Percentiles rank a stretch among this genome's conserved stretches.
These are phyloP conservation scores for Bicyclus anynana DNA, from an alignment of 1,140 invertebrate genomes.

Conservation along the genomic window DNA sequence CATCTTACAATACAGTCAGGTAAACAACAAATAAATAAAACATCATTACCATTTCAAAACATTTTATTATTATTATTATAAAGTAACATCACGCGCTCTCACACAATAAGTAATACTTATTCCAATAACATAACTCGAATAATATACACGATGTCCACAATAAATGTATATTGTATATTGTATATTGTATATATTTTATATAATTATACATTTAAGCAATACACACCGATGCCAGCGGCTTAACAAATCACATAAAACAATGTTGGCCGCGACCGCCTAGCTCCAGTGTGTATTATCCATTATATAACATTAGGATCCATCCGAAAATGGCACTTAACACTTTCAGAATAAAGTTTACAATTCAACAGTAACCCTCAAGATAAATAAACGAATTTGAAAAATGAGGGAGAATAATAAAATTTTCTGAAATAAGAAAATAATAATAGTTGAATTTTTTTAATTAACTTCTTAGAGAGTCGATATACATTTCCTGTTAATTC, in stretches of 20 bases:
- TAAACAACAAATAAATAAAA: slow-evolving; percentile 23
- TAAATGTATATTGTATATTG: slow-evolving; percentile 7
- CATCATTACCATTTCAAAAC: slow-evolving; percentile 34
- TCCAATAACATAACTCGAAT: slow-evolving; percentile 24
- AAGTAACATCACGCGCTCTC: slow-evolving; percentile 47
- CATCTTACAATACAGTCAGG: too few species aligned
- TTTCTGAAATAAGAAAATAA: too few species aligned
- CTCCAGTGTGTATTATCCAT: background rate
- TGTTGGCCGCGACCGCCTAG: too few species aligned
- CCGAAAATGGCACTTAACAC: slow-evolving; percentile 51
- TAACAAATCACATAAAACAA: too few species aligned
- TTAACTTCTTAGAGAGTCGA: background rate
- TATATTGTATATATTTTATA: too few species aligned
- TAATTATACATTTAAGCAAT: too few species aligned
- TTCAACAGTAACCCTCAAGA: background rate
- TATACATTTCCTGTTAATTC: slow-evolving; percentile 14
- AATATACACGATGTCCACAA: slow-evolving; percentile 13
- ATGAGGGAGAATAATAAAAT: too few species aligned
- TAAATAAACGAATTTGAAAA: background rate
- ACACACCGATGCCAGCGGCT: too few species aligned
- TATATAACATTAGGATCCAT: slow-evolving; percentile 38
- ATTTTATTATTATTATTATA: slow-evolving; percentile 39
- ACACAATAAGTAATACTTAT: slow-evolving; percentile 55
- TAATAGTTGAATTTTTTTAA: too few species aligned
- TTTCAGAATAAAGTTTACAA: slow-evolving; percentile 12